These are phyloP conservation scores for Drosophila crucigera DNA, from an alignment of 2,888 invertebrate genomes.

Conservation along the genomic window DNA sequence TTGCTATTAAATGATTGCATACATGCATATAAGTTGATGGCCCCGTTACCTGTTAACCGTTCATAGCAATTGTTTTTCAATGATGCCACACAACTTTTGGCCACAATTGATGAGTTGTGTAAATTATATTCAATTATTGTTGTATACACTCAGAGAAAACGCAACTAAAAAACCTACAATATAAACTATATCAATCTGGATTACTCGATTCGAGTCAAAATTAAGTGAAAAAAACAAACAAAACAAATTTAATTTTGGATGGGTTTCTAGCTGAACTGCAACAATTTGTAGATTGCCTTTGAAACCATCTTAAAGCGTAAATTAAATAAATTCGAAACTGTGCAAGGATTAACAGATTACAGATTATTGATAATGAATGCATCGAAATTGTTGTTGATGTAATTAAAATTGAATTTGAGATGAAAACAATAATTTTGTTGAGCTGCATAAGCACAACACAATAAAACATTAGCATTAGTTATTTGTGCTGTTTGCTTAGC, in stretches of 20 bases:
- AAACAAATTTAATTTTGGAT: no score
- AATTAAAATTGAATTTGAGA: neutral
- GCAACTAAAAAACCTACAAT: neutral
- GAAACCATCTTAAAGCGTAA: neutral
- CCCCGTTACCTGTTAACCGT: neutral
- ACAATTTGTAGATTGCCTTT: neutral
- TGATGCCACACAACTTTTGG: neutral
- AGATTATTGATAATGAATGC: neutral
- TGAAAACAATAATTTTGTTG: neutral
- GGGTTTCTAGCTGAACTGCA: neutral
- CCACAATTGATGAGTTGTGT: neutral
- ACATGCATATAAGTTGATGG: neutral
- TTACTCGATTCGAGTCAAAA: neutral
- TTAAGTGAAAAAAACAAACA: neutral
- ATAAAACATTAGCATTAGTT: neutral
- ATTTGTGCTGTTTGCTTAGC: conserved; percentile 5
- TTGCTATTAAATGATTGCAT: neutral
- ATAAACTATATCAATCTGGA: neutral
- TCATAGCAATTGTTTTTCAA: neutral
- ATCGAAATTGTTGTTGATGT: neutral
- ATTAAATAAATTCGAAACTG: neutral
- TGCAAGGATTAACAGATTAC: neutral
- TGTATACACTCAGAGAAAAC: neutral
- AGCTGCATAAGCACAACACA: no score
- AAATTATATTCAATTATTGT: neutral